A percentile compares a stretch with the other conserved stretches of the same genome.
Evolutionary conservation across 2,888 invertebrate genomes (phyloP).

Genomic region (Spilosoma lubricipeda): DNA sequence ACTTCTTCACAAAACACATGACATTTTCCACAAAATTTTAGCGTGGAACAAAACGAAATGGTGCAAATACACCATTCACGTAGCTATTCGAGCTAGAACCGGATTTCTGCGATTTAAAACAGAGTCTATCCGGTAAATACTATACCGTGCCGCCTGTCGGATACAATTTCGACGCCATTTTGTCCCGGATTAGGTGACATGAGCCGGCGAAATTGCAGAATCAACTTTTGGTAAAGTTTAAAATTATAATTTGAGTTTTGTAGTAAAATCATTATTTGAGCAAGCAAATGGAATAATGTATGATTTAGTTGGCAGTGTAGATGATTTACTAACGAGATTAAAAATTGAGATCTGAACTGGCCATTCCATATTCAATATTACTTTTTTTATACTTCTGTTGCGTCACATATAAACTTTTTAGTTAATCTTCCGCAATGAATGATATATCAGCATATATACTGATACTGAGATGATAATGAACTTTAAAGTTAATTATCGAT

Average conservation of each 20-base stretch:
- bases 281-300: slow-evolving; percentile 11
- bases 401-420: no score
- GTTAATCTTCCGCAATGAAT: no score
- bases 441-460: no score
- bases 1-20: slow-evolving; percentile 7
- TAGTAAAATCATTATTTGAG: slow-evolving; percentile 28
- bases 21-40: slow-evolving; percentile 25
- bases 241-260: slow-evolving; percentile 51
- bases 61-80: slow-evolving; percentile 56
- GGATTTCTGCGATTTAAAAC: slow-evolving; percentile 62
- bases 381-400: no score
- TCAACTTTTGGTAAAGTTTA: slow-evolving; percentile 53
- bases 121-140: slow-evolving; percentile 63
- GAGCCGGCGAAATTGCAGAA: slow-evolving; percentile 44
- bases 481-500: no score
- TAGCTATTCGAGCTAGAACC: slow-evolving; percentile 46
- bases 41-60: slow-evolving; percentile 34
- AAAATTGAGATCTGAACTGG: background rate
- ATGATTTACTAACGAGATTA: background rate
- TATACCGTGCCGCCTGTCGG: slow-evolving; percentile 52
- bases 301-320: background rate
- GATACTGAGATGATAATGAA: no score
- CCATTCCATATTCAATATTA: no score
- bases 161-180: slow-evolving; percentile 60
- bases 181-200: slow-evolving; percentile 58